Evolutionary conservation across 2,797 vertebrate genomes (phyloP).

Genomic region (Enteromius mattozi): DNA sequence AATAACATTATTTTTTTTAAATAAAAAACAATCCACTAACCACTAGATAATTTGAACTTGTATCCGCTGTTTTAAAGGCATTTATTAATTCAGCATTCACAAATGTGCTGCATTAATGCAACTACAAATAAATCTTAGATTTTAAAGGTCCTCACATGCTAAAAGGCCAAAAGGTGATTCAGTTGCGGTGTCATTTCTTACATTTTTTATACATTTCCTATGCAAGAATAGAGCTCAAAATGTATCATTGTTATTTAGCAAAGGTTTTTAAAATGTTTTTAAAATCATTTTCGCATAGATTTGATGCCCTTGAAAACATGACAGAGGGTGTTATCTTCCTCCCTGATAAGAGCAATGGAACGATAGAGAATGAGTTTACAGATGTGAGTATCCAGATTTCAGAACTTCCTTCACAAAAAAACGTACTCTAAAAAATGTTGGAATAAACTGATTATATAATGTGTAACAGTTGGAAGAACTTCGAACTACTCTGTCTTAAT

Average conservation of each 20-base stretch:
- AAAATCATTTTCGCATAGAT: slow-evolving; percentile 61
- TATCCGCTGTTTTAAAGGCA: not conserved
- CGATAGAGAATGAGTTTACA: slow-evolving; percentile 75
- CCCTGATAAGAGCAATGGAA: slow-evolving; percentile 66
- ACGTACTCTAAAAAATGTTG: not conserved
- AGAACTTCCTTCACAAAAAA: not conserved
- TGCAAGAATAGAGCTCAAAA: not conserved
- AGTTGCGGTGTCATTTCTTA: not conserved
- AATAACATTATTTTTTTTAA: not conserved
- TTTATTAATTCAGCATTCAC: not conserved
- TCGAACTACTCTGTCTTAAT: not conserved
- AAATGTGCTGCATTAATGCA: not conserved
- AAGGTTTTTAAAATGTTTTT: no score
- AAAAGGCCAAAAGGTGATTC: not conserved
- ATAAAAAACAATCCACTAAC: no score
- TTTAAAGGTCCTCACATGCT: not conserved
- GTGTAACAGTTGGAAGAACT: not conserved
- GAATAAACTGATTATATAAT: not conserved
- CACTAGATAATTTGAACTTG: not conserved
- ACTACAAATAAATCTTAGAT: not conserved
- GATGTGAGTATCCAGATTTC: slow-evolving; percentile 73
- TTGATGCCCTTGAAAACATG: slow-evolving; percentile 71
- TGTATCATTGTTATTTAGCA: not conserved
- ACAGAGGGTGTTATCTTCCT: slow-evolving; percentile 76
- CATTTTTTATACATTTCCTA: not conserved